These are phyloP conservation scores for Listronotus bonariensis DNA, from an alignment of 1,140 invertebrate species.

Conservation along the genomic window DNA sequence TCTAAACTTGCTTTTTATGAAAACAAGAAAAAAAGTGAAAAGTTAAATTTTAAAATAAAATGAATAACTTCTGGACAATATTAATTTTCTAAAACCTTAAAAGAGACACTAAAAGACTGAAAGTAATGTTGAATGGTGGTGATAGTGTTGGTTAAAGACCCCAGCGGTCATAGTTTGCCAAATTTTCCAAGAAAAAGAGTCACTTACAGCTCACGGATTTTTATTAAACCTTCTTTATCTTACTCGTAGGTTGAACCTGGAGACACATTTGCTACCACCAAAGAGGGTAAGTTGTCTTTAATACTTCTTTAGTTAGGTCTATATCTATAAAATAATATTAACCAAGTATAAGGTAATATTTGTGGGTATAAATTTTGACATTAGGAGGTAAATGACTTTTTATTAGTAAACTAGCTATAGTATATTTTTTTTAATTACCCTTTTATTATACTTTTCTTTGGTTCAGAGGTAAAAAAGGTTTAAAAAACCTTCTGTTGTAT, in stretches of 20 bases:
- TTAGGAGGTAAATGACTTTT: too few relatives aligned
- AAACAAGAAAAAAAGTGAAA: slow-evolving; percentile 4
- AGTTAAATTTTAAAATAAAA: neutral
- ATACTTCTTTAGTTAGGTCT: neutral
- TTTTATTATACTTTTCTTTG: too few relatives aligned
- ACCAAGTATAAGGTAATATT: too few relatives aligned
- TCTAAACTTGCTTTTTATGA: neutral
- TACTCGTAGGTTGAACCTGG: slow-evolving; percentile 53
- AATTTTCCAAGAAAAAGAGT: slow-evolving; percentile 40
- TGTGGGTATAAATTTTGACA: too few relatives aligned
- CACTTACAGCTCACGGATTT: slow-evolving; percentile 50
- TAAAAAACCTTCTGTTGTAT: too few relatives aligned
- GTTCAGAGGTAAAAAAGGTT: too few relatives aligned
- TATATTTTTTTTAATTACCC: too few relatives aligned
- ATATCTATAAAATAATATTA: too few relatives aligned
- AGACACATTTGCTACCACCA: slow-evolving; percentile 53
- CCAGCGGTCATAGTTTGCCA: slow-evolving; percentile 46
- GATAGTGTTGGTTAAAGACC: slow-evolving; percentile 54
- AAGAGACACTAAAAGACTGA: slow-evolving; percentile 27
- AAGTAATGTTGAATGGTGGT: slow-evolving; percentile 57
- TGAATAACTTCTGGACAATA: too few relatives aligned
- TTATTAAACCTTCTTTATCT: slow-evolving; percentile 51
- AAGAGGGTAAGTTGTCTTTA: slow-evolving; percentile 52
- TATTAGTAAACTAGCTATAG: too few relatives aligned
- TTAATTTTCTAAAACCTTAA: neutral